Evolutionary conservation across 2,888 invertebrate species (phyloP).

Genomic region (Venustoraphidia nigricollis): DNA sequence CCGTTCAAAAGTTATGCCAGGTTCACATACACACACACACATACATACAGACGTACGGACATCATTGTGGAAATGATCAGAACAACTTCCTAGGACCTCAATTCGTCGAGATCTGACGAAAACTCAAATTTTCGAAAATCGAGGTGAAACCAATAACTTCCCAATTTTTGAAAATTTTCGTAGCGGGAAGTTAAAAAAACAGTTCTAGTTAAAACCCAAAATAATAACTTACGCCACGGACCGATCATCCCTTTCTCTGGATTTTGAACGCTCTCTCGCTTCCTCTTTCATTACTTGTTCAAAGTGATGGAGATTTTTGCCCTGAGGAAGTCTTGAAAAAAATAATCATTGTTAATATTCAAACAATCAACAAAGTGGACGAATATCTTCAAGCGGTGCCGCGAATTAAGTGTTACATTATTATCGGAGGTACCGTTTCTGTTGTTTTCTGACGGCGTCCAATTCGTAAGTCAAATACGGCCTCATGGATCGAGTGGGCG

Average conservation of each 20-base stretch:
- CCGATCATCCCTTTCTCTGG: neutral
- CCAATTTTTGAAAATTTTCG: too few species aligned
- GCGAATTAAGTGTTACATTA: too few species aligned
- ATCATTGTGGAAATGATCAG: too few species aligned
- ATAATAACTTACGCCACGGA: neutral
- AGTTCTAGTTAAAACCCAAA: neutral
- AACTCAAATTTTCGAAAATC: too few species aligned
- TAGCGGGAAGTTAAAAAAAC: too few species aligned
- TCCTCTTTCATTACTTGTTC: conserved; percentile 25
- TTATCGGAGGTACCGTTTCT: conserved; percentile 34
- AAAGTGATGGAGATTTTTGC: conserved; percentile 29
- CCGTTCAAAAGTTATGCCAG: too few species aligned
- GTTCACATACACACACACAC: too few species aligned
- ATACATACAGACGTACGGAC: too few species aligned
- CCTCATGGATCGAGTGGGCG: conserved; percentile 42
- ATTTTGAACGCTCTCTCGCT: conserved; percentile 13
- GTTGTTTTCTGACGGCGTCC: conserved; percentile 34
- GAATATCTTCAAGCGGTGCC: conserved; percentile 1
- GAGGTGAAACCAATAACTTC: too few species aligned
- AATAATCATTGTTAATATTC: neutral
- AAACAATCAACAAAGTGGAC: neutral
- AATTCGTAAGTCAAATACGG: conserved; percentile 60
- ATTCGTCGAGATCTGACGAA: too few species aligned
- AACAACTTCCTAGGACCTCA: too few species aligned
- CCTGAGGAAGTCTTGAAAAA: conserved; percentile 20